Conservation (phyloP, 2,888 invertebrate genomes). For the Amblyjoppa fuscipennis region DNA sequence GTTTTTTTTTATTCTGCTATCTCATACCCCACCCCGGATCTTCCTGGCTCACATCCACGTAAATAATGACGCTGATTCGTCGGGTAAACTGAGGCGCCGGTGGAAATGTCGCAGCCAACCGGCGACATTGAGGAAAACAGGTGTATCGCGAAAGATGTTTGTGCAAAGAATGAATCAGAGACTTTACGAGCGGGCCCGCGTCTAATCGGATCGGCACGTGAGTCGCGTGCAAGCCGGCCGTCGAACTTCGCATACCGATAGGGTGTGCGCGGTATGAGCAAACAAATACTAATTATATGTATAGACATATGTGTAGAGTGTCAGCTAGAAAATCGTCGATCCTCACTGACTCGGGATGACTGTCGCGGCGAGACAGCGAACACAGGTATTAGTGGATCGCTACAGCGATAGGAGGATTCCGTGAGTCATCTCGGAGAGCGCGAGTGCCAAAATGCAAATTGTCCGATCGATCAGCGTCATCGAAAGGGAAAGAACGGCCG, state of each 20-base stretch:
- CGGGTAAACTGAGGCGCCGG: not conserved
- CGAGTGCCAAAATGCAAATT: slow-evolving; percentile 53
- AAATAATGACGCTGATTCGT: not conserved
- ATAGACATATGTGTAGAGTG: not conserved
- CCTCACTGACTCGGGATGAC: slow-evolving; percentile 54
- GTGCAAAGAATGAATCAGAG: slow-evolving; percentile 62
- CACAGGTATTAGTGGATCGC: slow-evolving; percentile 49
- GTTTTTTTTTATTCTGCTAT: not conserved
- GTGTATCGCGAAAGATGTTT: slow-evolving; percentile 48
- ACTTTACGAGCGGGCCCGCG: slow-evolving; percentile 23
- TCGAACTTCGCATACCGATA: slow-evolving; percentile 67
- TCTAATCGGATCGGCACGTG: slow-evolving; percentile 64
- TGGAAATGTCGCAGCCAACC: slow-evolving; percentile 14
- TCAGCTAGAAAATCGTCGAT: slow-evolving; percentile 17
- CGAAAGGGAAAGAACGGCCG: not conserved
- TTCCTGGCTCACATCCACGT: not conserved
- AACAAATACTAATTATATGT: not conserved
- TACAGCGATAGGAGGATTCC: slow-evolving; percentile 34
- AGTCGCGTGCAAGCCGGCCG: slow-evolving; percentile 59
- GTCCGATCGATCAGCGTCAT: not conserved
- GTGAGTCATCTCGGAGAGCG: slow-evolving; percentile 50
- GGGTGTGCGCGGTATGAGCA: slow-evolving; percentile 4
- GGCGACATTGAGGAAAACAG: slow-evolving; percentile 28
- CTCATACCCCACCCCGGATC: not conserved
- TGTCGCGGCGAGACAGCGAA: slow-evolving; percentile 29